Evolutionary conservation across 1,140 invertebrate genomes (phyloP), one percentile per base, ranked within the genome.

Genomic region (Drosophila equinoxialis): DNA sequence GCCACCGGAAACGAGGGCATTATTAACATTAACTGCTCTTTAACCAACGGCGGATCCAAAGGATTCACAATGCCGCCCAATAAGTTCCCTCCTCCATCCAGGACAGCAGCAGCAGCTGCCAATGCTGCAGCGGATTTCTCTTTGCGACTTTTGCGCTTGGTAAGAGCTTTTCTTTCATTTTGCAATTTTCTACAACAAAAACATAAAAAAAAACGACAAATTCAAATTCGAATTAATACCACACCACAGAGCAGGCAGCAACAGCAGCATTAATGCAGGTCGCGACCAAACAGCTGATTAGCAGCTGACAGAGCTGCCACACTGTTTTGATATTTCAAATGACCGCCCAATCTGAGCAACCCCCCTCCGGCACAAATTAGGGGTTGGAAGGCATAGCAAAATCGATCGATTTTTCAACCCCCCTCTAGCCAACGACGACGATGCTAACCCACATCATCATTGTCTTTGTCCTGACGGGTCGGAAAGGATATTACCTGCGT

Each of bases 111-210:
- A 0, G 81, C 83, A 8, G 90, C 85, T 3, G 86, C 81, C 3
- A 35, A 48, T 6, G 81, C 86, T 35, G 85, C 85, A 4, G 85
- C 85, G 5, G 85, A 84, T 14, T 91, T 91, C 58, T 91, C 90
- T 55, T 91, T 91, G n/a, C 90, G 89, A 48, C 77, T 91, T 60
- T 91, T 91, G n/a, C 90, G 86, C 39, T 91, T 91, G 3, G 90
- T 79, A 23, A 85, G 74, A 13, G 81, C 59, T 68, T 90, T 91
- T 6, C 86, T 83, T 30, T 91, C 90, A 81, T 90, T 81, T 71
- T 91, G 86, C 45, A 90, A 54, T 67, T 86, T 90, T 74, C 90
- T 91, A 45, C 0, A 71, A 73, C 4, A 7, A 2, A 17, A 3
- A 17, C 17, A 17, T 0, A 35, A 2, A 13, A 17, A 6, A 17